Percentiles rank a stretch among this genome's conserved stretches.
phyloP scores from a whole-genome alignment of 2,888 invertebrate genomes.

The Luperina nickerlii region DNA sequence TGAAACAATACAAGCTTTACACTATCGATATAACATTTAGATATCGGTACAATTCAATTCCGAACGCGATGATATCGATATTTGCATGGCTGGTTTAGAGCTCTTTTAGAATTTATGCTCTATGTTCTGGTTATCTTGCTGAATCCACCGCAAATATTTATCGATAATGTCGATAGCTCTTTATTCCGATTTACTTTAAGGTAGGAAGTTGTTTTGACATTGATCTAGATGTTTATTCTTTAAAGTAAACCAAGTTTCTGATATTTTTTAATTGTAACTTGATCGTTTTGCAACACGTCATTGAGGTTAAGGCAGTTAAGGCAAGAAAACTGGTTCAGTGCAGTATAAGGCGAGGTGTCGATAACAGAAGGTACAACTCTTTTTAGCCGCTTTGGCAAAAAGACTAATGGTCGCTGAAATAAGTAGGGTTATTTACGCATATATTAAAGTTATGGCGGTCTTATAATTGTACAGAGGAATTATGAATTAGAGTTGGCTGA shows the following conservation, averaged over 20 bases:
- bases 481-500: neutral
- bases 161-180: neutral
- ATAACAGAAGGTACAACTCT: conserved; percentile 45
- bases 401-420: conserved; percentile 31
- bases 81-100: conserved; percentile 20
- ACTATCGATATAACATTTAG: conserved; percentile 31
- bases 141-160: neutral
- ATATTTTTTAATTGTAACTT: conserved; percentile 51
- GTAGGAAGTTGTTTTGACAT: neutral
- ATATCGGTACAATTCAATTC: conserved; percentile 40
- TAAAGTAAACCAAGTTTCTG: conserved; percentile 28
- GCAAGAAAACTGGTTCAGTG: conserved; percentile 58
- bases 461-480: neutral
- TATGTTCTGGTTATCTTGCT: conserved; percentile 18
- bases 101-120: neutral
- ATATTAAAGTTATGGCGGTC: conserved; percentile 5
- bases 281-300: conserved; percentile 54
- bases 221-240: conserved; percentile 13
- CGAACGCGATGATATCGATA: conserved; percentile 24
- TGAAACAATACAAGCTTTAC: conserved; percentile 37
- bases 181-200: neutral
- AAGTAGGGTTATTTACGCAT: conserved; percentile 38
- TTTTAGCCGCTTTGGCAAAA: conserved; percentile 40
- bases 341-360: conserved; percentile 45
- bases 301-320: conserved; percentile 63